Base-by-base conservation (phyloP, 2,797 vertebrate genomes). In the Pangasius sanitwongsei region DNA sequence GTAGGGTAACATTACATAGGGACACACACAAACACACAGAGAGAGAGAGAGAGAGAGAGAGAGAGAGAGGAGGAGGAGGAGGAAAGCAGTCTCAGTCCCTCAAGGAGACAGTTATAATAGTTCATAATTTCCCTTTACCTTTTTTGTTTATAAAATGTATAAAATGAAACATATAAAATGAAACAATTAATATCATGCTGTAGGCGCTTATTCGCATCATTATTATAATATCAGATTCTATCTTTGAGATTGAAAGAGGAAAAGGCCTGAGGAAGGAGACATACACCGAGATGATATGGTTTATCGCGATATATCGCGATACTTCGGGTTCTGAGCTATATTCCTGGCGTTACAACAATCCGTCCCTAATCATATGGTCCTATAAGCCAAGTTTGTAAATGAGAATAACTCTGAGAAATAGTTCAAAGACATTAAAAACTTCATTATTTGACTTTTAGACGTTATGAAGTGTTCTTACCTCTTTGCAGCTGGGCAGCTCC, bases 401-500 rank as follows among this genome's bases (percentile, higher is more conserved):
- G 34, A 61, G 50, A 31, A 9, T n/a, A 13, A 78, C 6, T 50
- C 13, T 0, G 48, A 28, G 77, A 59, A 81, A 37, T 23, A 34
- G 18, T 59, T 13, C 4, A 61, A 61, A 41, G 6, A 6, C 12
- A 41, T 12, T 59, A 37, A 44, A 82, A 41, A 61, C 20, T 13
- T 61, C 0, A 61, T 23, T 59, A 0, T 78, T 50, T 37, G 18
- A 41, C 55, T 41, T 82, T 37, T 59, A 41, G 23, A 28, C 20
- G 11, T 37, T 5, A 20, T 82, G 55, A 41, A 28, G 59, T n/a
- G 57, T 6, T 34, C 96, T 95, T 94, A 97, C 96, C 96, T 96
- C 95, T 93, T 95, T 96, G 90, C 96, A 97, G 91, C 96, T 94
- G 65, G 96, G 96, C 86, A 97, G 82, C 44, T 97, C 96, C 28